Base-by-base conservation (phyloP, 35 echinoderm and acorn worm genomes). In the Ptychodera flava region DNA sequence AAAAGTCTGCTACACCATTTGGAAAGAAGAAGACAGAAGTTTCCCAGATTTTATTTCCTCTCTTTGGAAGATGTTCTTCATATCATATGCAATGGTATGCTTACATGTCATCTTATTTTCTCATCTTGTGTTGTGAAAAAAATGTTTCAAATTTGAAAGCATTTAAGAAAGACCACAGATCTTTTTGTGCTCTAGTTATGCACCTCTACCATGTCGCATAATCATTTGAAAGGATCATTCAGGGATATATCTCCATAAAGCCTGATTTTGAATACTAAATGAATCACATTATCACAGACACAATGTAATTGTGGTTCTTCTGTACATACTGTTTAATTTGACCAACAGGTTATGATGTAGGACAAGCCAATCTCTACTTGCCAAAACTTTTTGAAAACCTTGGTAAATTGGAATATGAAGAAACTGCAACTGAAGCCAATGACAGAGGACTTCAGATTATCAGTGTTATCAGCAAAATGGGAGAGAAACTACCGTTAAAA, bases 311-410 rank as follows among this genome's bases (percentile, higher is more conserved):
- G n/a, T n/a, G n/a, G n/a, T n/a, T n/a, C n/a, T n/a, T n/a, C n/a
- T n/a, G n/a, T n/a, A n/a, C n/a, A n/a, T n/a, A n/a, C n/a, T n/a
- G n/a, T n/a, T n/a, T n/a, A n/a, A n/a, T n/a, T n/a, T n/a, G n/a
- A n/a, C n/a, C n/a, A 31, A 1, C 45, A 98, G 95, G 95, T 22
- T 98, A 98, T 98, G 95, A 98, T 77, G 33, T 98, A 30, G 92
- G 90, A 35, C 92, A 94, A 85, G 95, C 91, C 28, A 98, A 98
- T 38, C 92, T 98, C 16, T 98, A 94, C 88, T 88, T 98, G 10
- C 95, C 92, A n/a, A 99, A 99, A 38, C 83, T 99, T 6, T 99
- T 99, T 94, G 92, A 99, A 80, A 99, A 99, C 79, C 88, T 99
- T 33, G 96, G 96, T 32, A 90, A 88, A 45, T 78, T 99, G 37